These are phyloP conservation scores for Scalopus aquaticus DNA, from an alignment of 2,113 vertebrate species.

Conservation along the genomic window DNA sequence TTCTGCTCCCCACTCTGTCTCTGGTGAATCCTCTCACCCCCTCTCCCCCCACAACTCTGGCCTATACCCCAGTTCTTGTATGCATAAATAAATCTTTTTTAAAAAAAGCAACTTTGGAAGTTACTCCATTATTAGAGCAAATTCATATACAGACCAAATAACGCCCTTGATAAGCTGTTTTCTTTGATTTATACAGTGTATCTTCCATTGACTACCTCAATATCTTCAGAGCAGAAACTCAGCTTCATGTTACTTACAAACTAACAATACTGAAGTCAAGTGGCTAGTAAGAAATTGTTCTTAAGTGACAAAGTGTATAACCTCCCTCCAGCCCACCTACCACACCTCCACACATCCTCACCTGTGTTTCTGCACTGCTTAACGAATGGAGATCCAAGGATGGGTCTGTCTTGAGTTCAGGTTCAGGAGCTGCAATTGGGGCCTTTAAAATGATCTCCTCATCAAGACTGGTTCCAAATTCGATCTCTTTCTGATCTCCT, in stretches of 20 bases:
- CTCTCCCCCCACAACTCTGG: too few relatives aligned
- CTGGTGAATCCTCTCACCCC: too few relatives aligned
- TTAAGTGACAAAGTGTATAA: too few relatives aligned
- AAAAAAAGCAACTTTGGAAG: background rate
- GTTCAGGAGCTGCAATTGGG: conserved; percentile 97
- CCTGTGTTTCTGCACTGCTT: conserved; percentile 96
- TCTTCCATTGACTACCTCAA: conserved; percentile 32
- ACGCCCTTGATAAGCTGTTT: background rate
- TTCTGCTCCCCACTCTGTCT: too few relatives aligned
- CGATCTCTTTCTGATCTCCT: conserved; percentile 78
- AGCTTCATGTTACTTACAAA: background rate
- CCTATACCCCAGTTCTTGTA: too few relatives aligned
- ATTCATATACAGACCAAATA: background rate
- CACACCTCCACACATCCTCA: conserved; percentile 70
- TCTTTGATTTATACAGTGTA: background rate
- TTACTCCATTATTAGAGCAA: background rate
- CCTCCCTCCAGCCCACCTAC: background rate
- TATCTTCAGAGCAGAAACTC: conserved; percentile 50
- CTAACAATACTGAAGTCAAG: background rate
- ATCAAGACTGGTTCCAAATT: conserved; percentile 82
- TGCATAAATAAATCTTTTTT: too few relatives aligned
- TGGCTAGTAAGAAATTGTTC: conserved; percentile 5
- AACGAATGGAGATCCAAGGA: conserved; percentile 95
- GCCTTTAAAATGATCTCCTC: conserved; percentile 91
- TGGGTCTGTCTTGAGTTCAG: conserved; percentile 93